These are phyloP conservation scores for Scaptomyza graminum DNA, from an alignment of 1,140 invertebrate genomes.

Conservation along the genomic window DNA sequence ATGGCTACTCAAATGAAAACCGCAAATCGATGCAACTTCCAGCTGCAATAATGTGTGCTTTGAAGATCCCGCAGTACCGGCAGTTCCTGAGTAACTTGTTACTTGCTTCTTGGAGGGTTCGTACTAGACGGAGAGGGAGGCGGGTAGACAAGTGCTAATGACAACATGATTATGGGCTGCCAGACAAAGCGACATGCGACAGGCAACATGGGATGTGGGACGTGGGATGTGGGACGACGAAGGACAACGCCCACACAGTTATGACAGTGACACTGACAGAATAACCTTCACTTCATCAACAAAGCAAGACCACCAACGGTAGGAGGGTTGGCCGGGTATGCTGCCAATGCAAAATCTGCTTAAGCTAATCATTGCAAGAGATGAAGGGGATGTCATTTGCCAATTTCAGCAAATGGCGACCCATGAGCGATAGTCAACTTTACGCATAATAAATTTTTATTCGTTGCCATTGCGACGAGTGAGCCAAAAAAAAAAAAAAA, in stretches of 20 bases:
- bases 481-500: conserved; percentile 23
- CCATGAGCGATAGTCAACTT: conserved; percentile 55
- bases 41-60: conserved; percentile 19
- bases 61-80: conserved; percentile 42
- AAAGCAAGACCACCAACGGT: background rate
- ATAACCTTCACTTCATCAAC: conserved; percentile 22
- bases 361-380: conserved; percentile 54
- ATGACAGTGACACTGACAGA: conserved; percentile 72
- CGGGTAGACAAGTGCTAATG: conserved; percentile 58
- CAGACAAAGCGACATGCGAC: conserved; percentile 42
- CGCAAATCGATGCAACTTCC: conserved; percentile 38
- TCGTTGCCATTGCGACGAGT: conserved; percentile 53
- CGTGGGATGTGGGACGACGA: conserved; percentile 7
- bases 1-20: conserved; percentile 9
- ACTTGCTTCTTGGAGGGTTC: conserved; percentile 29
- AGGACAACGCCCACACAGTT: conserved; percentile 70
- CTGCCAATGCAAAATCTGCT: conserved; percentile 39
- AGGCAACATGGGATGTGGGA: conserved; percentile 7
- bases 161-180: conserved; percentile 74
- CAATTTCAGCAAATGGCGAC: conserved; percentile 60
- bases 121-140: background rate
- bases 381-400: conserved; percentile 30
- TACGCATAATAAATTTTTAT: conserved; percentile 78
- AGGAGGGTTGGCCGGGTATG: conserved; percentile 37
- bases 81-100: conserved; percentile 14